Evolutionary conservation across 2,797 vertebrate genomes (phyloP), one percentile per base, ranked within the genome.

Genomic region (Semaprochilodus insignis): DNA sequence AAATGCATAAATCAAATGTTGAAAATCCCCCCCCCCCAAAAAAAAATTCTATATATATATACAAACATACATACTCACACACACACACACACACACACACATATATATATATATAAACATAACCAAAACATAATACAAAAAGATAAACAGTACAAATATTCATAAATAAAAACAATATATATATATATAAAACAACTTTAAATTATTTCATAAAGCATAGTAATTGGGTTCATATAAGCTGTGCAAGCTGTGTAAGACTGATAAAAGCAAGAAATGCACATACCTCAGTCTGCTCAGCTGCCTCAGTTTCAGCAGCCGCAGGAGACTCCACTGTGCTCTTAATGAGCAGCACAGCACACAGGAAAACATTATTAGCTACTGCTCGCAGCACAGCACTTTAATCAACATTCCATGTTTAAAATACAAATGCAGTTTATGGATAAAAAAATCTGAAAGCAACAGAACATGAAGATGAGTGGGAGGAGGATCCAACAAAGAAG

Each of bases 281-380:
- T 91, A 94, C 93, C 93, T 94, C 88, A 0, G 88, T 79, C 82
- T 79, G 88, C 85, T 92, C 92, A 81, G 87, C 90, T 88, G 91
- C 91, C 80, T 92, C 87, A 88, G 83, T 82, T 86, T 84, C 93
- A 84, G 89, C 69, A 82, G 87, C 85, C 40, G 90, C 92, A 82
- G 91, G 88, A 82, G 92, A 90, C 81, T 89, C 91, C 90, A 88
- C 85, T 83, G 90, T 82, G 87, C 72, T 92, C 94, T 93, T 94
- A 91, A 87, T 88, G 63, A 88, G 89, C 75, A 82, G 78, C 66
- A 81, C 74, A 81, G 79, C 67, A 81, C 67, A 86, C 60, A 80
- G 74, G 52, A 86, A 73, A 81, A 79, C 16, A 83, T 52, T 44
- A 85, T 77, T 79, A 75, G 40, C 63, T 81, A 52, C n/a, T 40